Conservation (phyloP, 1,140 invertebrate species). For the Drosophila tristis region DNA sequence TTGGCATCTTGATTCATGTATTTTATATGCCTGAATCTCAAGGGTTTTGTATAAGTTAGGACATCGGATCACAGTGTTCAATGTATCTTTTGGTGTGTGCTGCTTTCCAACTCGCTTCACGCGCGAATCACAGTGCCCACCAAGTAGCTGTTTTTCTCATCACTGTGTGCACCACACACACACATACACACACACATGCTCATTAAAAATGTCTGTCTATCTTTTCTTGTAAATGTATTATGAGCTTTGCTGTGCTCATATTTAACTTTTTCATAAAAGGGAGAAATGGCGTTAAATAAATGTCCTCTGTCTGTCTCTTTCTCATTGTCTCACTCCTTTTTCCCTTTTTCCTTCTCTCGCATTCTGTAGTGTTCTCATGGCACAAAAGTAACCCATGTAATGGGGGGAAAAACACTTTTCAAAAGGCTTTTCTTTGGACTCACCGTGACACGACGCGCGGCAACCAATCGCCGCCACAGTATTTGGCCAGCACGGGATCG, state of each 20-base stretch:
- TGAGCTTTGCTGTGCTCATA: constrained; percentile 66
- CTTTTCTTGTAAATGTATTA: constrained; percentile 75
- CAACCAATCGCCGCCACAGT: constrained; percentile 93
- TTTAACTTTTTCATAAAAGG: constrained; percentile 76
- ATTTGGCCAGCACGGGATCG: constrained; percentile 92
- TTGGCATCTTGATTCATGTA: no score
- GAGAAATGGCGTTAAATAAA: constrained; percentile 76
- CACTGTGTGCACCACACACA: constrained; percentile 4
- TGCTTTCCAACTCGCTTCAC: no score
- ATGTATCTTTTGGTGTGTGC: no score
- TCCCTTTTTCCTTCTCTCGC: no score
- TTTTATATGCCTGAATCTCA: no score
- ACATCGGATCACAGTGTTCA: no score
- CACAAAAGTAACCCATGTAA: constrained; percentile 1
- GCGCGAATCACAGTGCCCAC: no score
- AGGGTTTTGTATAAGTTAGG: neutral
- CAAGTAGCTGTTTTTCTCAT: constrained; percentile 5
- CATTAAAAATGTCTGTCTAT: constrained; percentile 73
- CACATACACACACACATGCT: constrained; percentile 47
- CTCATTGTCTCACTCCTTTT: neutral
- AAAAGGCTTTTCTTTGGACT: constrained; percentile 27
- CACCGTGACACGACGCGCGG: constrained; percentile 88
- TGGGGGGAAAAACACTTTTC: neutral
- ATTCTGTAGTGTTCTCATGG: neutral
- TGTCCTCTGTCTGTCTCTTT: constrained; percentile 31